Percentiles rank a stretch among this genome's conserved stretches.
Evolutionary conservation across 2,797 vertebrate species (phyloP).

Genomic region (Enteromius fasciolatus): DNA sequence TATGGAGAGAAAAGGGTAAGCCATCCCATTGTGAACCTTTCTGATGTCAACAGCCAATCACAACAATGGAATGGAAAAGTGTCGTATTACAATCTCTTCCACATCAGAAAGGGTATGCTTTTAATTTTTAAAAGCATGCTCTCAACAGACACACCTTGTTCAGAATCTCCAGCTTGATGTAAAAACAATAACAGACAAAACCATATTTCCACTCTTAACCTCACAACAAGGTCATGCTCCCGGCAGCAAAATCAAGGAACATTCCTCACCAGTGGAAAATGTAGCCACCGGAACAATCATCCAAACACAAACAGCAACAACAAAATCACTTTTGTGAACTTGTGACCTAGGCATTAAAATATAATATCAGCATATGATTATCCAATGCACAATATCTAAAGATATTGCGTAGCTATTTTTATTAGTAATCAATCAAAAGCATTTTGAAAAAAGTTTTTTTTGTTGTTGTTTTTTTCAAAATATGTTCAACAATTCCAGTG

Average conservation of each 20-base stretch:
- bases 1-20: conserved; percentile 1
- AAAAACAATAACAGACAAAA: conserved; percentile 17
- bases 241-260: background rate
- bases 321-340: conserved; percentile 6
- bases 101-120: conserved; percentile 14
- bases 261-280: conserved; percentile 11
- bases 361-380: background rate
- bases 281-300: background rate
- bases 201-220: background rate
- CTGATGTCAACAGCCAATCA: conserved; percentile 15
- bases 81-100: conserved; percentile 15
- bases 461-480: background rate
- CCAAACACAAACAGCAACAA: conserved; percentile 19
- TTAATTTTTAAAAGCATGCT: conserved; percentile 21
- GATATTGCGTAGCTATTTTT: too few relatives aligned
- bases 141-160: conserved; percentile 9
- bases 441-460: background rate
- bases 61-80: background rate
- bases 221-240: background rate
- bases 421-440: background rate
- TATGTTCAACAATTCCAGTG: background rate
- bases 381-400: background rate
- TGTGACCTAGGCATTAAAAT: background rate
- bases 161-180: background rate
- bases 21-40: background rate